Evolutionary conservation across 2,888 invertebrate genomes (phyloP).

Genomic region (Mantis religiosa): DNA sequence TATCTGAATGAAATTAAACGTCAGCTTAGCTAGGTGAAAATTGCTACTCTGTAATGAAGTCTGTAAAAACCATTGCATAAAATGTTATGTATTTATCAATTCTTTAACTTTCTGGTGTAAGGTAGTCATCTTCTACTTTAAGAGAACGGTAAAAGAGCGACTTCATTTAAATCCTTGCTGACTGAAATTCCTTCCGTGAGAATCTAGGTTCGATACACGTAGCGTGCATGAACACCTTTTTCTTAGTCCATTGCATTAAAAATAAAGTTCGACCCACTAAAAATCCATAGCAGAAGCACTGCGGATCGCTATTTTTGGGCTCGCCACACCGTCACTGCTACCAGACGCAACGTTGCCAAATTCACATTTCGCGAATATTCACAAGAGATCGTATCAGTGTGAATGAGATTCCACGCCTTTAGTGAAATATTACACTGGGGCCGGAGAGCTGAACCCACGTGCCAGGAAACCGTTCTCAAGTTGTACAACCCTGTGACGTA

Average conservation of each 20-base stretch:
- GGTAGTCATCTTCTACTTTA: too few relatives aligned
- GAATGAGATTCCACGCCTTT: not conserved
- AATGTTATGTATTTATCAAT: too few relatives aligned
- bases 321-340: not conserved
- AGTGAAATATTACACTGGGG: not conserved
- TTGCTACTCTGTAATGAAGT: too few relatives aligned
- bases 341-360: constrained; percentile 15
- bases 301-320: constrained; percentile 1
- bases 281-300: not conserved
- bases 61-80: too few relatives aligned
- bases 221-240: not conserved
- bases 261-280: constrained; percentile 8
- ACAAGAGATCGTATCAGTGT: not conserved
- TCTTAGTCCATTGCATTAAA: not conserved
- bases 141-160: too few relatives aligned
- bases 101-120: too few relatives aligned
- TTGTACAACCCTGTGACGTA: not conserved
- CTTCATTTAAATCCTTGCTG: too few relatives aligned
- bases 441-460: not conserved
- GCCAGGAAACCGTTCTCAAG: not conserved
- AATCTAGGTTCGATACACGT: not conserved
- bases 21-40: too few relatives aligned
- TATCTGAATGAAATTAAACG: too few relatives aligned
- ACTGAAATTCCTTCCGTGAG: too few relatives aligned
- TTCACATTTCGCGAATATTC: not conserved